A percentile compares a stretch with the other conserved stretches of the same genome.
These are phyloP conservation scores for Heliconius aoede DNA, from an alignment of 2,888 invertebrate genomes.

Conservation along the genomic window DNA sequence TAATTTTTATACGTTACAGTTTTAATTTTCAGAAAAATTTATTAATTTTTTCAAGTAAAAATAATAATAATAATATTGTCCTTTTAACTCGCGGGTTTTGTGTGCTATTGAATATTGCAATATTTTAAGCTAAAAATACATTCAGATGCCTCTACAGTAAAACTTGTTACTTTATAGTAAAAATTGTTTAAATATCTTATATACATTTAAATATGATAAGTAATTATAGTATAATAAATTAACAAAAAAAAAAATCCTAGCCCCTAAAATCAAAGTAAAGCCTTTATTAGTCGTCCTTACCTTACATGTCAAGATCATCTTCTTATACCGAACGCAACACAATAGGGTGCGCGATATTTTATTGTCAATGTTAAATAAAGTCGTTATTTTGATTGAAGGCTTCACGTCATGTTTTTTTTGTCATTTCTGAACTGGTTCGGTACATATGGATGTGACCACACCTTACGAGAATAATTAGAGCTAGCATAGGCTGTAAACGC, in stretches of 20 bases:
- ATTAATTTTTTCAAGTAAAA: too few species aligned
- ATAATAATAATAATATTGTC: too few species aligned
- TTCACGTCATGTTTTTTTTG: conserved; percentile 60
- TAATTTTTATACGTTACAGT: too few species aligned
- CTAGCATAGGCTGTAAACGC: not conserved
- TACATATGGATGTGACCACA: conserved; percentile 75
- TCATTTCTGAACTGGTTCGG: conserved; percentile 61
- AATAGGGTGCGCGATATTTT: conserved; percentile 77
- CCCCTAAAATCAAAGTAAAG: not conserved
- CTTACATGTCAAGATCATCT: conserved; percentile 57
- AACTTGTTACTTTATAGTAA: too few species aligned
- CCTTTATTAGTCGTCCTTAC: conserved; percentile 45
- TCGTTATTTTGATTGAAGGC: conserved; percentile 82
- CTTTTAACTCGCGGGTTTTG: too few species aligned
- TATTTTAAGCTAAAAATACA: too few species aligned
- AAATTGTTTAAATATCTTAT: too few species aligned
- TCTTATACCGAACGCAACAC: conserved; percentile 63
- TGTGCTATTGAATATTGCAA: too few species aligned
- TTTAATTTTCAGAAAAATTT: too few species aligned
- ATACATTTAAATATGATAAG: too few species aligned
- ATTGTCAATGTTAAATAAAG: conserved; percentile 83
- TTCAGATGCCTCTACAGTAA: too few species aligned
- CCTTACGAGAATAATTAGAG: conserved; percentile 60
- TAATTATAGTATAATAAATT: not conserved
- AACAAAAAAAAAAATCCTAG: not conserved